These are phyloP conservation scores for Eidolon helvum DNA, from an alignment of 2,113 vertebrate genomes.

Conservation along the genomic window DNA sequence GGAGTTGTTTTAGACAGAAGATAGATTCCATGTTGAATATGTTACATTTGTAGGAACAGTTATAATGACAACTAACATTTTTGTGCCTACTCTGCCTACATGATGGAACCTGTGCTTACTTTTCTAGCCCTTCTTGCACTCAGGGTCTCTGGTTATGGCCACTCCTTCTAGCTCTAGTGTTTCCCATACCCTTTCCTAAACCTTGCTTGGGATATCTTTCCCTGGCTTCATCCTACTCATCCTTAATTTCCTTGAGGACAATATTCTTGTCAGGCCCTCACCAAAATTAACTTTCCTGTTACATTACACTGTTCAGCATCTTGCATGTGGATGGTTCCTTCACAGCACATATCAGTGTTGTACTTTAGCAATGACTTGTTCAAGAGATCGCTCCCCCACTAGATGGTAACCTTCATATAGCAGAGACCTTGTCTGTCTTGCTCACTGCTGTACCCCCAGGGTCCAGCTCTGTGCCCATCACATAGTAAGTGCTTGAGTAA, in stretches of 20 bases:
- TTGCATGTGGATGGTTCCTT: not conserved
- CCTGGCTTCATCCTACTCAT: not conserved
- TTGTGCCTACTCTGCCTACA: not conserved
- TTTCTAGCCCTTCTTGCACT: not conserved
- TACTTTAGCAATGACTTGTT: not conserved
- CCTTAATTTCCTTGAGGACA: not conserved
- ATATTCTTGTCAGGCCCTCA: not conserved
- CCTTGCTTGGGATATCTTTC: not conserved
- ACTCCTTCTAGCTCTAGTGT: not conserved
- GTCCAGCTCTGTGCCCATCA: not conserved
- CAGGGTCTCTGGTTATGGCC: not conserved
- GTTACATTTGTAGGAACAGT: not conserved
- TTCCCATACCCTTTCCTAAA: not conserved
- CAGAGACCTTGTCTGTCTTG: not conserved
- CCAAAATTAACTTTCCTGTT: not conserved
- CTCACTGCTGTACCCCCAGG: not conserved
- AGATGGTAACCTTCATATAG: not conserved
- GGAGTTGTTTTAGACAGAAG: not conserved
- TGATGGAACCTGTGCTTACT: not conserved
- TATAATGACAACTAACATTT: not conserved
- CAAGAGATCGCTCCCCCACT: not conserved
- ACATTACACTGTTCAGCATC: not conserved
- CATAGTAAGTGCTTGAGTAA: not conserved
- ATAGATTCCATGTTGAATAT: not conserved
- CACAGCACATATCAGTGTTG: not conserved